A percentile compares a stretch with the other conserved stretches of the same genome.
phyloP scores from a whole-genome alignment of 2,113 vertebrate genomes.

The Bufo bufo region DNA sequence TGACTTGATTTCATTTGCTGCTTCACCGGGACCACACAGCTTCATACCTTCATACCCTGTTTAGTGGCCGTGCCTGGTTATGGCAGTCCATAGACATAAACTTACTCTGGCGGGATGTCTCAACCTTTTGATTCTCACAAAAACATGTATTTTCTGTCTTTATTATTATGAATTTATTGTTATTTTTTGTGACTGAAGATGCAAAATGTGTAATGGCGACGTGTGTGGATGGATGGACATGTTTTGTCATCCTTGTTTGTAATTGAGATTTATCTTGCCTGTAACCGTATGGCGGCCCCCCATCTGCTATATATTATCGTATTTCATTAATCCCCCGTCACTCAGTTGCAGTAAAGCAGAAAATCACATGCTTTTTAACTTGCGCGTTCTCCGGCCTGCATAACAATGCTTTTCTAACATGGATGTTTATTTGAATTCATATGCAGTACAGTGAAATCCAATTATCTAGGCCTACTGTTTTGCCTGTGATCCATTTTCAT shows the following conservation, averaged over 20 bases:
- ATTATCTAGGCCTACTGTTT: constrained; percentile 54
- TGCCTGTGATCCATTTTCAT: constrained; percentile 54
- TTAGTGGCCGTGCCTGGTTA: too few species aligned
- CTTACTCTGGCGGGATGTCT: too few species aligned
- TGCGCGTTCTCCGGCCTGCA: constrained; percentile 22
- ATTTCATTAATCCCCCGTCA: constrained; percentile 12
- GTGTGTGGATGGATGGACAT: too few species aligned
- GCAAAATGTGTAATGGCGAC: too few species aligned
- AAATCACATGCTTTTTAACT: constrained; percentile 35
- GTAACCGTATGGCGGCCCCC: not conserved
- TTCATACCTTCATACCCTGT: too few species aligned
- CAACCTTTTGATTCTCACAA: too few species aligned
- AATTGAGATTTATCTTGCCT: not conserved
- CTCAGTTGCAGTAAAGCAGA: constrained; percentile 10
- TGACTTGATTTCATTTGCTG: too few species aligned
- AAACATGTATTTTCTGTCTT: too few species aligned
- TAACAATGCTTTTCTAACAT: constrained; percentile 47
- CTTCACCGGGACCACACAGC: too few species aligned
- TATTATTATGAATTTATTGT: too few species aligned
- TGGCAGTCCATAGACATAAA: too few species aligned
- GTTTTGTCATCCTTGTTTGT: not conserved
- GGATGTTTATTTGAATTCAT: constrained; percentile 48
- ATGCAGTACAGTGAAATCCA: constrained; percentile 52
- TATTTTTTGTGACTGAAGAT: too few species aligned
- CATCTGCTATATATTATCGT: constrained; percentile 14